Conservation (phyloP, 2,888 invertebrate genomes). For the Myopa testacea region DNA sequence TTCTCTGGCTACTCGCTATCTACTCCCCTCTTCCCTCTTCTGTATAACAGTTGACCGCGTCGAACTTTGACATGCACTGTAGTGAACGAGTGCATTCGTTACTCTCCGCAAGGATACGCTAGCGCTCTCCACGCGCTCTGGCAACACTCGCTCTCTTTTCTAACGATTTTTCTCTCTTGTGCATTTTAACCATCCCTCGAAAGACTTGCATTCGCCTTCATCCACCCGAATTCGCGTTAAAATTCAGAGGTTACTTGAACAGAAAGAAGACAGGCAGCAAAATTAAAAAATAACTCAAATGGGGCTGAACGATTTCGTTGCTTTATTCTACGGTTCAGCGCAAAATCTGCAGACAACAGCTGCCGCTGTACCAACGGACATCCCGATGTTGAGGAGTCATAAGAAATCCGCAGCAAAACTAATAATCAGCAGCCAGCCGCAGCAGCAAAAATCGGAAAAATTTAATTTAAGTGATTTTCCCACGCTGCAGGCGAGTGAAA, state of each 20-base stretch:
- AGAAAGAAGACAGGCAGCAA: neutral
- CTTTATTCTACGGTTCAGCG: constrained; percentile 66
- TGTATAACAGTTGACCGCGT: constrained; percentile 18
- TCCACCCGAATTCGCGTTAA: neutral
- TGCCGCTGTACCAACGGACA: constrained; percentile 43
- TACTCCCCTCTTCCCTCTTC: neutral
- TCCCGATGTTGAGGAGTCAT: constrained; percentile 65
- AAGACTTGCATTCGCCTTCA: too few species aligned
- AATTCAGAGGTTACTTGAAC: neutral
- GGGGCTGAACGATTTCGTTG: constrained; percentile 68
- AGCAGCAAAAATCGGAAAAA: constrained; percentile 50
- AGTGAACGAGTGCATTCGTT: neutral
- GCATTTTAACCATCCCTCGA: neutral
- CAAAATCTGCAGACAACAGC: constrained; percentile 59
- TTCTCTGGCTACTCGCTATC: neutral
- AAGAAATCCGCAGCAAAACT: constrained; percentile 61
- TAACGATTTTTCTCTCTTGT: constrained; percentile 26
- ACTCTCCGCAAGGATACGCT: constrained; percentile 3
- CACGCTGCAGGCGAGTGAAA: constrained; percentile 47
- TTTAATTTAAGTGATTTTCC: constrained; percentile 37
- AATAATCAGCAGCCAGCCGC: constrained; percentile 28
- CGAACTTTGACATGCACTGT: constrained; percentile 25
- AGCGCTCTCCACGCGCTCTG: neutral
- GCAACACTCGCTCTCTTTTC: neutral
- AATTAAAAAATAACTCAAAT: constrained; percentile 49